phyloP scores from a whole-genome alignment of 2,888 invertebrate genomes.

The Hipparchia semele region DNA sequence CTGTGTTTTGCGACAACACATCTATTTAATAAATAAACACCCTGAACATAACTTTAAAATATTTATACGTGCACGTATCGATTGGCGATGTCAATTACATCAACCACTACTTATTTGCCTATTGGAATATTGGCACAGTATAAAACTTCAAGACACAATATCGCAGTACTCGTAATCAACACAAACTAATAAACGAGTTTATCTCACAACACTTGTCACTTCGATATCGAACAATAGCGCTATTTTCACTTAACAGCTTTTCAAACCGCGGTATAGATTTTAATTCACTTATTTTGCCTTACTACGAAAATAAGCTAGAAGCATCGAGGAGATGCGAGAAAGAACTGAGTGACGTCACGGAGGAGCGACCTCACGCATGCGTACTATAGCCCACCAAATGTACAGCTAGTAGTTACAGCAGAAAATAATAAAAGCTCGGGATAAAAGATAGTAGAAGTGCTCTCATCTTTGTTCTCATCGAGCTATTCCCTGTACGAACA shows the following conservation, averaged over 20 bases:
- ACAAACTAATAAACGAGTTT: neutral
- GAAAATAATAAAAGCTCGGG: constrained; percentile 22
- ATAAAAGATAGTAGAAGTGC: constrained; percentile 25
- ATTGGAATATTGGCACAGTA: constrained; percentile 6
- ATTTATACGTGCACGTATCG: constrained; percentile 8
- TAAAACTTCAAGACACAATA: constrained; percentile 17
- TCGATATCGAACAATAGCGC: neutral
- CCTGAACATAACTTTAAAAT: constrained; percentile 11
- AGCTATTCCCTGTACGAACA: constrained; percentile 16
- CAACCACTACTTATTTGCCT: neutral
- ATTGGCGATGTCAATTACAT: neutral
- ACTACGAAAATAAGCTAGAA: constrained; percentile 39
- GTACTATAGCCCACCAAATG: constrained; percentile 42
- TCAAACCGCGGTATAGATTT: constrained; percentile 1
- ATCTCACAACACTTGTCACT: constrained; percentile 17
- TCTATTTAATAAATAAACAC: constrained; percentile 45
- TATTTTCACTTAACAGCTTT: neutral
- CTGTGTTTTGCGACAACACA: constrained; percentile 43
- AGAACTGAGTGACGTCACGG: constrained; percentile 73
- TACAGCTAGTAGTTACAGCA: constrained; percentile 16
- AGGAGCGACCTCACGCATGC: constrained; percentile 72
- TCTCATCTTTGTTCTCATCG: constrained; percentile 29
- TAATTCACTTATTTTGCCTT: constrained; percentile 1
- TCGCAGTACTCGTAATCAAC: constrained; percentile 3
- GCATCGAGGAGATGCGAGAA: constrained; percentile 56